Evolutionary conservation across 53 echinoderm and acorn worm genomes (phyloP), one percentile per base, ranked within the genome.

Genomic region (Holothuria leucospilota): DNA sequence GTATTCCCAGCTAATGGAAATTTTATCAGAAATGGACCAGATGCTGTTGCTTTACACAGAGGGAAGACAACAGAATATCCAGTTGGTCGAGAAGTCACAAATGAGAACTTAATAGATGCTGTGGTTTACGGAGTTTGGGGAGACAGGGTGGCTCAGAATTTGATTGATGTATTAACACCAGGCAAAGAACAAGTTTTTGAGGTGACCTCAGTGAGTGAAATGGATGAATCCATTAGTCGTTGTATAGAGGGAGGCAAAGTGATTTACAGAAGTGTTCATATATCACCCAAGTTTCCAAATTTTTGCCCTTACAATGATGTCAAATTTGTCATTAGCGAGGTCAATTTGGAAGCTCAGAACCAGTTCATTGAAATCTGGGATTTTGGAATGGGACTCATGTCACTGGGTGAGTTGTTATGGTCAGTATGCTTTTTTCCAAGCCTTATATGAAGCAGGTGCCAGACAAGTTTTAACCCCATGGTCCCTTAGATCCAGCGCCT

Each of bases 331-430:
- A 98, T 98, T 71, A 98, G 95, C 59, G 98, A 98, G 86, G 63
- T 95, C 18, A 90, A 82, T 51, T 51, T 98, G 73, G 71, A 88
- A 8, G 62, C 79, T 8, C 80, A 85, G 2, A 81, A 92, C 49
- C 95, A 98, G 85, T 98, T 91, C 58, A 81, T 98, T 13, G 98
- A 98, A 73, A 83, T 98, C 14, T 98, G 98, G 98, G 98, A 98
- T 85, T 51, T 84, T 7, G 98, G 98, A 21, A 84, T 75, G 69
- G 94, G 98, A n/a, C 93, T 88, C 68, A 90, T 92, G 11, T 63
- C 86, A 59, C 90, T 98, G 8, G 93, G 98, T 98, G 87, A 87
- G 91, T 56, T 56, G 0, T 56, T 18, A 56, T 56, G 18, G 59
- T 56, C 18, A 56, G 1, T 13, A 34, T 34, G 34, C 2, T 34